Conservation (phyloP, 2,113 vertebrate species). For the Engystomops pustulosus region DNA sequence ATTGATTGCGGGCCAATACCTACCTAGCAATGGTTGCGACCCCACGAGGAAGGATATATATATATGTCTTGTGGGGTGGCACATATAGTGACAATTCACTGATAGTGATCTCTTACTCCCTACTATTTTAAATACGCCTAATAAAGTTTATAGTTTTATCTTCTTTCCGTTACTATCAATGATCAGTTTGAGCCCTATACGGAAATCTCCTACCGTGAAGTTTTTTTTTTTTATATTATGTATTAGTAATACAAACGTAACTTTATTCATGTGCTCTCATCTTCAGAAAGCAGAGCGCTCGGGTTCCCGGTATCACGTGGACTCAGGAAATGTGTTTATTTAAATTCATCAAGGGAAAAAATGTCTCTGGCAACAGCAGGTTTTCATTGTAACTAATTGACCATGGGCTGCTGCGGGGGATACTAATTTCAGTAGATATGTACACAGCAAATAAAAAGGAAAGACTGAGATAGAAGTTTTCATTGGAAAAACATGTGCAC, state of each 20-base stretch:
- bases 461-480: constrained; percentile 51
- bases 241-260: neutral
- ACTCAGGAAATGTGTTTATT: constrained; percentile 47
- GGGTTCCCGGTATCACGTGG: constrained; percentile 8
- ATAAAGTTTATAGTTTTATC: no score
- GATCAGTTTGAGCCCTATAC: no score
- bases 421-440: constrained; percentile 58
- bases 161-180: no score
- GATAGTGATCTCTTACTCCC: no score
- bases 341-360: constrained; percentile 55
- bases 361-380: constrained; percentile 52
- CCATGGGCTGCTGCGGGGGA: constrained; percentile 52
- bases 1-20: no score
- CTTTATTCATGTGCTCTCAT: neutral
- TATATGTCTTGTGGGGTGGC: no score
- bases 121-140: no score
- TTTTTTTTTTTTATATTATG: no score
- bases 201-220: no score
- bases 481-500: constrained; percentile 57
- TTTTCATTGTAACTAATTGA: constrained; percentile 60
- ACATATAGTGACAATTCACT: no score
- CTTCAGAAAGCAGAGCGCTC: neutral
- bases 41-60: no score
- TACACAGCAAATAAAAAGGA: constrained; percentile 51
- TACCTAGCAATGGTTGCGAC: no score